A percentile compares a stretch with the other conserved stretches of the same genome.
phyloP scores from a whole-genome alignment of 2,888 invertebrate genomes.

The Ashinkailepas kermadecensis region DNA sequence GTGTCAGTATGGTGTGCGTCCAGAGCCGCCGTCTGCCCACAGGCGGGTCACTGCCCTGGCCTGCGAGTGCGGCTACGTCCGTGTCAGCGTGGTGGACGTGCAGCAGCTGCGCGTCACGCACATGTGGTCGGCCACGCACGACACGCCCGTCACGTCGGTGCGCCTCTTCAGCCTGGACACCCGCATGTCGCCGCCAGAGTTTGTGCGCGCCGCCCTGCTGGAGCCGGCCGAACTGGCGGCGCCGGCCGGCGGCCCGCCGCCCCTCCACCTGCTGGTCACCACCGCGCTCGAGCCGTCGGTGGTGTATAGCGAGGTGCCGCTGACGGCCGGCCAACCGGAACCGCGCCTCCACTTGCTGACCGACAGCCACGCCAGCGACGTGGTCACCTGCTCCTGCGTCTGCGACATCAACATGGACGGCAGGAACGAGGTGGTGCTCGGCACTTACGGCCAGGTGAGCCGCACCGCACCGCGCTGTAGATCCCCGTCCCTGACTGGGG shows the following conservation, averaged over 20 bases:
- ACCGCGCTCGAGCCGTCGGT: conserved; percentile 52
- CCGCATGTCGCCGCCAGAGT: conserved; percentile 36
- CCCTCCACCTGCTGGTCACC: conserved; percentile 50
- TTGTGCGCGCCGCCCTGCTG: conserved; percentile 31
- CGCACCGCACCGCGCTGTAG: neutral
- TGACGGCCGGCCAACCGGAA: neutral
- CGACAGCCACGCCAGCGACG: conserved; percentile 34
- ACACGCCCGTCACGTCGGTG: conserved; percentile 51
- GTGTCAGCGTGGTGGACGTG: conserved; percentile 48
- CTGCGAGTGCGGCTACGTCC: conserved; percentile 55
- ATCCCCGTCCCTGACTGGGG: too few relatives aligned
- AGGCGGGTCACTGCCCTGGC: conserved; percentile 53
- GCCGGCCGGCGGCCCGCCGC: too few relatives aligned
- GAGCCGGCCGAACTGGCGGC: neutral
- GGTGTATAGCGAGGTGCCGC: conserved; percentile 45
- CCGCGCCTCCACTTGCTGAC: neutral
- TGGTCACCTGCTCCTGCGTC: conserved; percentile 53
- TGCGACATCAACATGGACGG: conserved; percentile 65
- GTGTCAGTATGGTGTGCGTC: neutral
- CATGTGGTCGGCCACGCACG: conserved; percentile 48
- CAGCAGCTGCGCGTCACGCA: conserved; percentile 46
- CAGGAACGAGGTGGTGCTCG: conserved; percentile 57
- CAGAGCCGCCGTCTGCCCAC: conserved; percentile 33
- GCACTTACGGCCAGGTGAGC: conserved; percentile 57
- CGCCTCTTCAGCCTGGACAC: conserved; percentile 44